These are phyloP conservation scores for Amniataba percoides DNA, from an alignment of 2,797 vertebrate species.

Conservation along the genomic window DNA sequence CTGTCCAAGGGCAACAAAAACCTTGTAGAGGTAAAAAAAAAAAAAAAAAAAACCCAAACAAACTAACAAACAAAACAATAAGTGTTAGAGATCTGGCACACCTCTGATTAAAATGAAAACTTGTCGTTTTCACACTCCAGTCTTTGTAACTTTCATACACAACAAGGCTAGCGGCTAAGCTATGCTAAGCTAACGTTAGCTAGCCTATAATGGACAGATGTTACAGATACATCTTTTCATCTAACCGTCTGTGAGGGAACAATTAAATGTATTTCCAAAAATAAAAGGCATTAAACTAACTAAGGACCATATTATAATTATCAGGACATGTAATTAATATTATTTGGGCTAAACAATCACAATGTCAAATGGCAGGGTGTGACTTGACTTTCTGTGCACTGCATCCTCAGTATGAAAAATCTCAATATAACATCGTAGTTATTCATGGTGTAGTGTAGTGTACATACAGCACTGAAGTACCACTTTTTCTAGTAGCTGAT, in stretches of 20 bases:
- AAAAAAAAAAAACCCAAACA: too few relatives aligned
- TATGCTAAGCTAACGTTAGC: neutral
- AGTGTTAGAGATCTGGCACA: too few relatives aligned
- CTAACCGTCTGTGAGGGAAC: neutral
- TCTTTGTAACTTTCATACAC: neutral
- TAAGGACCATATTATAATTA: neutral
- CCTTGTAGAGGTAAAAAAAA: neutral
- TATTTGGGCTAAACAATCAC: neutral
- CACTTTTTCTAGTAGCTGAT: too few relatives aligned
- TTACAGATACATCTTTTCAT: neutral
- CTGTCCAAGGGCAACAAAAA: neutral
- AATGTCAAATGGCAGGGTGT: neutral
- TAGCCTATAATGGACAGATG: neutral
- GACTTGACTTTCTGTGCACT: neutral
- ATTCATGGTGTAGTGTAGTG: too few relatives aligned
- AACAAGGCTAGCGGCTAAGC: neutral
- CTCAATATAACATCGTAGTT: neutral
- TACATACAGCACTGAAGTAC: too few relatives aligned
- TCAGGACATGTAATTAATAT: too few relatives aligned
- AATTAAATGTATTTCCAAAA: too few relatives aligned
- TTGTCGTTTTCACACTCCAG: too few relatives aligned
- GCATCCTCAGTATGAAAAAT: neutral
- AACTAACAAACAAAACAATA: too few relatives aligned
- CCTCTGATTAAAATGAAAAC: neutral
- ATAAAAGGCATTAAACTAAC: neutral